A percentile compares a stretch with the other conserved stretches of the same genome.
phyloP scores from a whole-genome alignment of 2,888 invertebrate genomes.

The Drosophila emarginata region DNA sequence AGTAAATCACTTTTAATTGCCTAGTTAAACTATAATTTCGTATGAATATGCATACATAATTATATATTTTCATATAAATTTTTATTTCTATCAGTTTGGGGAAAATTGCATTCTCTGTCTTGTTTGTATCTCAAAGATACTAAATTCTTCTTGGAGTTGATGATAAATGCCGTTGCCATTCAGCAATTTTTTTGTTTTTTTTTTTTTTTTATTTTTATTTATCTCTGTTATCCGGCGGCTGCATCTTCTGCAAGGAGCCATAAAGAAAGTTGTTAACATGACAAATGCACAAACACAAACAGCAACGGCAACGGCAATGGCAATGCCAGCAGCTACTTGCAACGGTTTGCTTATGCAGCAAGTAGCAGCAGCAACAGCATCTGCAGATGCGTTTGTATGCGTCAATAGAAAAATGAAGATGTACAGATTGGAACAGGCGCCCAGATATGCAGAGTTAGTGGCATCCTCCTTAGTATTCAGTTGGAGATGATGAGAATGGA shows the following conservation, averaged over 20 bases:
- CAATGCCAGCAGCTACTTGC: not conserved
- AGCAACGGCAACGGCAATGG: not conserved
- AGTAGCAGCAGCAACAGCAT: conserved; percentile 19
- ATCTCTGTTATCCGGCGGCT: conserved; percentile 26
- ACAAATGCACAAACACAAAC: conserved; percentile 37
- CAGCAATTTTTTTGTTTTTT: conserved; percentile 5
- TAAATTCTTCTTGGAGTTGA: conserved; percentile 19
- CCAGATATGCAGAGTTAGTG: conserved; percentile 44
- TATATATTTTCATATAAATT: not conserved
- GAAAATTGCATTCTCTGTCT: conserved; percentile 17
- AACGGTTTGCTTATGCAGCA: not conserved
- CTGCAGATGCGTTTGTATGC: conserved; percentile 19
- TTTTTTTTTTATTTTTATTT: conserved; percentile 10
- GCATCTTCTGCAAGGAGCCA: conserved; percentile 29
- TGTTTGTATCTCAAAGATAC: conserved; percentile 39
- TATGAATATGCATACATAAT: too few relatives aligned
- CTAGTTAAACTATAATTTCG: not conserved
- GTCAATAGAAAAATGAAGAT: conserved; percentile 78
- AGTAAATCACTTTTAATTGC: not conserved
- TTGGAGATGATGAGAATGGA: conserved; percentile 24
- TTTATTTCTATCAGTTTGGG: not conserved
- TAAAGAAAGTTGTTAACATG: conserved; percentile 45
- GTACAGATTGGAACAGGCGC: conserved; percentile 78
- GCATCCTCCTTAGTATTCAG: conserved; percentile 11
- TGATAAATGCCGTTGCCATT: conserved; percentile 10